Base-by-base conservation (phyloP, 2,888 invertebrate species). In the Nymphalis polychloros region DNA sequence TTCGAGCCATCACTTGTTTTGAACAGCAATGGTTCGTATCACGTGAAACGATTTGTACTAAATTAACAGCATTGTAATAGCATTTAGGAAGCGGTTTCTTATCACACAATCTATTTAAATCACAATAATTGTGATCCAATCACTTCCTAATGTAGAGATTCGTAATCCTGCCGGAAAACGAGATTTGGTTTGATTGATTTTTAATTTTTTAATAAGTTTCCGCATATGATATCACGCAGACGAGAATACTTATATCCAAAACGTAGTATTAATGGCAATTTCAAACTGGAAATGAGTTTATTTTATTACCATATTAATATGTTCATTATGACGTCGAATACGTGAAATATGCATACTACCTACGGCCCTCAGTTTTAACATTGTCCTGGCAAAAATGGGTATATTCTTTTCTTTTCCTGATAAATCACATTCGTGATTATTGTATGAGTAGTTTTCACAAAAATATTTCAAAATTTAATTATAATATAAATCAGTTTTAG, bases 41-140 rank as follows among this genome's bases (percentile, higher is more conserved):
- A 46, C 55, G 19, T n/a, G 50, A 8, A 49, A 60, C 53, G 53
- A n/a, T 50, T 46, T 59, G 49, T 59, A 55, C 75, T 72, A 41
- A 13, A 2, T 72, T 69, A 74, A 50, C 27, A 46, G 71, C 73
- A 73, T 57, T 59, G 59, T 64, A 62, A 50, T 60, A 72, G 71
- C 79, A 79, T 84, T 84, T 87, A 90, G 90, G 90, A 91, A 90
- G 89, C 88, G 84, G 86, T 87, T 85, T 84, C 85, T 82, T 87
- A 88, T 86, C 84, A 80, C 73, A 76, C 77, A 77, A 81, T 82
- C 83, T 77, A 78, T 80, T 83, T 84, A 81, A 82, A 82, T 84
- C 80, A 78, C 80, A 80, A 82, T 86, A 82, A 84, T 81, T 84
- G 84, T 84, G 68, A 72, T 77, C 75, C 73, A 71, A 84, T 81